Evolutionary conservation across 2,113 vertebrate genomes (phyloP).

Genomic region (Megaceryle torquata): DNA sequence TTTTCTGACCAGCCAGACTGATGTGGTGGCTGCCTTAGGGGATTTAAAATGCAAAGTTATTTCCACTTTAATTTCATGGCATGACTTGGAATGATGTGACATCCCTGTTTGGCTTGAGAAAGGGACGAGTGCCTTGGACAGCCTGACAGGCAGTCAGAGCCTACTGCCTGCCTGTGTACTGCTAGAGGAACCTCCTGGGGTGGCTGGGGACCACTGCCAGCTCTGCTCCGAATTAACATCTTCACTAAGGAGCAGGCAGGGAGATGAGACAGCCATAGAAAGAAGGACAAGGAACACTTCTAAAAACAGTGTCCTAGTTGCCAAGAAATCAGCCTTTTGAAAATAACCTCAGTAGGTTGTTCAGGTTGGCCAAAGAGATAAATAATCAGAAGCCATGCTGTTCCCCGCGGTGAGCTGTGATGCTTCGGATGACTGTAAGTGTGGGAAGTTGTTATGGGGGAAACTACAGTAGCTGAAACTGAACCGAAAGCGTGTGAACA

Average conservation of each 20-base stretch:
- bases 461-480: constrained; percentile 6
- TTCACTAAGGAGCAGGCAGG: constrained; percentile 32
- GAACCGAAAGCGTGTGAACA: background rate
- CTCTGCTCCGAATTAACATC: constrained; percentile 57
- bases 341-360: background rate
- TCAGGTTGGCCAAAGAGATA: background rate
- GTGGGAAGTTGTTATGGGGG: background rate
- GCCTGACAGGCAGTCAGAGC: constrained; percentile 39
- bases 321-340: background rate
- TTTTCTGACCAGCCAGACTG: background rate
- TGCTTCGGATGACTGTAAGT: background rate
- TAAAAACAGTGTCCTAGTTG: background rate
- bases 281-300: background rate
- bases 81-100: constrained; percentile 37
- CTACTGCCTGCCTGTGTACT: constrained; percentile 52
- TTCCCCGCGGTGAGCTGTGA: background rate
- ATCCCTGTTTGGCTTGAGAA: constrained; percentile 14
- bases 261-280: background rate
- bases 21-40: background rate
- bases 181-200: constrained; percentile 53
- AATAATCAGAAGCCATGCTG: background rate
- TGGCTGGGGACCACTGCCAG: constrained; percentile 8
- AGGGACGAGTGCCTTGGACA: constrained; percentile 23
- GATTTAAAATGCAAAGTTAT: background rate
- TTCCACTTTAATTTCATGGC: constrained; percentile 35